Conservation (phyloP, 53 echinoderm and acorn worm genomes). For the Luidia sarsii region DNA sequence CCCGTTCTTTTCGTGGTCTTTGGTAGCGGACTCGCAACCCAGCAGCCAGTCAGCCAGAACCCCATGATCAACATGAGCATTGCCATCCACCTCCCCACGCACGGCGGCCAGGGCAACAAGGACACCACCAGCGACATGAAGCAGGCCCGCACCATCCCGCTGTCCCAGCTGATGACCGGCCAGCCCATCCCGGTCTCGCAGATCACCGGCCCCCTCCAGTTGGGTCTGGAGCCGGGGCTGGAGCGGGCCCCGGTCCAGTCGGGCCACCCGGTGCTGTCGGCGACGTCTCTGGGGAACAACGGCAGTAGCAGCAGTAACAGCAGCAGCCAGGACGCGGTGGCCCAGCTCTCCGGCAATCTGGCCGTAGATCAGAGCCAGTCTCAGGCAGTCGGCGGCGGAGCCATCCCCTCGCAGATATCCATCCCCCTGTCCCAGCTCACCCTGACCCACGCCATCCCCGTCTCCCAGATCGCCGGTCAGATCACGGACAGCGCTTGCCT, state of each 20-base stretch:
- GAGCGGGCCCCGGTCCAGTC: conserved; percentile 10
- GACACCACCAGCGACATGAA: conserved; percentile 14
- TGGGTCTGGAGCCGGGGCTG: conserved; percentile 5
- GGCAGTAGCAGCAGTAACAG: too few relatives aligned
- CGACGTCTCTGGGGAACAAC: neutral
- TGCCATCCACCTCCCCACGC: conserved; percentile 51
- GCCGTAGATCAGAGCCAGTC: neutral
- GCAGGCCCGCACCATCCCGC: conserved; percentile 29
- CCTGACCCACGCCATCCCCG: conserved; percentile 15
- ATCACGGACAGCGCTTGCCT: neutral
- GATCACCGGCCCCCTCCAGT: conserved; percentile 35
- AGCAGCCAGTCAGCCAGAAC: conserved; percentile 23
- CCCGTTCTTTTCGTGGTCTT: neutral
- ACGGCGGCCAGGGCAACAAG: conserved; percentile 12
- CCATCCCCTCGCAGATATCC: conserved; percentile 5
- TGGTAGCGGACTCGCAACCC: neutral
- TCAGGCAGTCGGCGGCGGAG: neutral
- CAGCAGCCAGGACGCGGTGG: conserved; percentile 10
- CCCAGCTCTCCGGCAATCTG: neutral
- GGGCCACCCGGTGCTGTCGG: neutral
- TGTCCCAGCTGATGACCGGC: conserved; percentile 52
- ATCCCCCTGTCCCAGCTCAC: conserved; percentile 36
- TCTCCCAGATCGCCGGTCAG: conserved; percentile 23
- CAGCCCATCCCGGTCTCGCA: conserved; percentile 49
- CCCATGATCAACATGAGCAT: conserved; percentile 56